phyloP scores from a whole-genome alignment of 2,888 invertebrate genomes.

The Tenthredo mesomela region DNA sequence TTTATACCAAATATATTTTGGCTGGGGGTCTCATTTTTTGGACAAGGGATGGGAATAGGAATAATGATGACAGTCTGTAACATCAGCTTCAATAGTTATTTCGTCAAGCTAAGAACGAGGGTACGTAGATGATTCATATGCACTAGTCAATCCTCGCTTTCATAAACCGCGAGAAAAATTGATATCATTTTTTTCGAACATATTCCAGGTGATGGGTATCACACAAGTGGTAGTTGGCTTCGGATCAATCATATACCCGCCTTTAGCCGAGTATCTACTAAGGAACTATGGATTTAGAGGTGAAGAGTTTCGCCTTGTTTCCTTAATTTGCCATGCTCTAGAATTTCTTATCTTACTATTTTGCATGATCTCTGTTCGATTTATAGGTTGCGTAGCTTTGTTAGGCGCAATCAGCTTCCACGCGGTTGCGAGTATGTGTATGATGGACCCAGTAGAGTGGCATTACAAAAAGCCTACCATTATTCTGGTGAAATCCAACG shows the following conservation, averaged over 20 bases:
- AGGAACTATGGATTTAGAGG: conserved; percentile 86
- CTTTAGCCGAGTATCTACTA: conserved; percentile 82
- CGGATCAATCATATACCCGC: conserved; percentile 85
- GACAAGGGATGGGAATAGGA: conserved; percentile 85
- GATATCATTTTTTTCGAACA: conserved; percentile 15
- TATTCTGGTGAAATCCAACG: conserved; percentile 3
- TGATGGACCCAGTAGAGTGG: conserved; percentile 89
- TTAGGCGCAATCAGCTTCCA: conserved; percentile 85
- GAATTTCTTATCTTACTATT: background rate
- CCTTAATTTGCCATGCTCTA: background rate
- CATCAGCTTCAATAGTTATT: conserved; percentile 88
- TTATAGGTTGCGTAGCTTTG: conserved; percentile 81
- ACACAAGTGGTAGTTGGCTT: conserved; percentile 87
- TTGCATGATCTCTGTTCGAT: background rate
- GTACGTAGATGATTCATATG: conserved; percentile 59
- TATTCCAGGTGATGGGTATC: conserved; percentile 83
- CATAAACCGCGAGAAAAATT: conserved; percentile 71
- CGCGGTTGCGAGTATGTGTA: conserved; percentile 84
- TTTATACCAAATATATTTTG: conserved; percentile 83
- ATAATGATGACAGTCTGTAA: conserved; percentile 87
- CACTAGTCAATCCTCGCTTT: background rate
- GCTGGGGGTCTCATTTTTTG: conserved; percentile 81
- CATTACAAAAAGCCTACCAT: conserved; percentile 74
- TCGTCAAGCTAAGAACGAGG: conserved; percentile 84
- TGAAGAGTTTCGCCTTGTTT: conserved; percentile 55